Base-by-base conservation (phyloP, 2,888 invertebrate species). In the Athripsodes cinereus region DNA sequence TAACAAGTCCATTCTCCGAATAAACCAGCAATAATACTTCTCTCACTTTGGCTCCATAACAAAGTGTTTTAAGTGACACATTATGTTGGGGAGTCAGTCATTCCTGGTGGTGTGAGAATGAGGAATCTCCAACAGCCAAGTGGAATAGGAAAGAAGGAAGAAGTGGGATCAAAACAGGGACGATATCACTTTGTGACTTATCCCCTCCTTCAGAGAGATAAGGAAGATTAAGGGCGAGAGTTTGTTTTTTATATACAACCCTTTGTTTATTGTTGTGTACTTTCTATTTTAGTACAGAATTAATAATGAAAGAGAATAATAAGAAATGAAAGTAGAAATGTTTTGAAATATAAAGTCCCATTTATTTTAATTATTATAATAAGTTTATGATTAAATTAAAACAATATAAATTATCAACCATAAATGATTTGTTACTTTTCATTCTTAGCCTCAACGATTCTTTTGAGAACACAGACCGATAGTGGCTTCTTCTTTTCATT, bases 41-140 rank as follows among this genome's bases (percentile, higher is more conserved):
- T 44, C 22, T 22, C 31, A 22, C 52, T 49, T 60, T 60, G 59
- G 63, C 63, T 44, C 63, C 58, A 63, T 63, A 63, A 61, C 61
- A 63, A 63, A 63, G 63, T 63, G 63, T 63, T 63, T 63, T 61
- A 61, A 61, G 63, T 63, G 61, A 63, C 63, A 63, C 61, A 59
- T 59, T 61, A 59, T 53, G 58, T 49, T 35, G 47, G 21, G 46
- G 47, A 47, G 19, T 47, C n/a, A n/a, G n/a, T n/a, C n/a, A n/a
- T n/a, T n/a, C n/a, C 21, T 47, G 55, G 34, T 19, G 47, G 20
- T 21, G 47, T 31, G 54, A 40, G 53, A 19, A 31, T 40, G 34
- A 22, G 20, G 16, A 22, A 22, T 21, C 54, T 20, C 19, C 8
- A 19, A n/a, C 19, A 10, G 16, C 5, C 6, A 20, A 31, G 31